Evolutionary conservation across 2,113 vertebrate genomes (phyloP).

Genomic region (Neoarius graeffei): DNA sequence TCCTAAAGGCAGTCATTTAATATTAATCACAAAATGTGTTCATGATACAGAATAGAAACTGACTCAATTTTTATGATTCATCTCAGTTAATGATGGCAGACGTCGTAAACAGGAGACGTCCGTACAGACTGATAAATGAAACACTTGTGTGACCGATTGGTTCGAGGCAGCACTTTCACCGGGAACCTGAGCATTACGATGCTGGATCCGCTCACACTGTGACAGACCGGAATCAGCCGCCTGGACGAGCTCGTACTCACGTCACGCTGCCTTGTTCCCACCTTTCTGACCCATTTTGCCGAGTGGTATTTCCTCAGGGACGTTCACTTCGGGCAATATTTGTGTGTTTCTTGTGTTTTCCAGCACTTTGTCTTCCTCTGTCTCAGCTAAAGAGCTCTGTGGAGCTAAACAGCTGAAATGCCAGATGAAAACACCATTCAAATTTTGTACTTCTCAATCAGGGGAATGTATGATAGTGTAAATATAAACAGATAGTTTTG

Average conservation of each 20-base stretch:
- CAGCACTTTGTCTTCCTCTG: constrained; percentile 27
- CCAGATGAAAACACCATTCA: constrained; percentile 3
- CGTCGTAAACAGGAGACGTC: not conserved
- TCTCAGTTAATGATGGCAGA: not conserved
- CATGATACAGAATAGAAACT: not conserved
- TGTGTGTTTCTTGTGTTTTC: constrained; percentile 23
- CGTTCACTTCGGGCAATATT: constrained; percentile 25
- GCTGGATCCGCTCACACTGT: constrained; percentile 13
- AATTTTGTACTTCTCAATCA: constrained; percentile 20
- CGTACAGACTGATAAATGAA: not conserved
- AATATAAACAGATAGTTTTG: constrained; percentile 33
- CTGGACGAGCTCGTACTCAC: not conserved
- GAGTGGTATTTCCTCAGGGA: constrained; percentile 44
- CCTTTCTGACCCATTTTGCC: not conserved
- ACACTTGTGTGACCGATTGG: not conserved
- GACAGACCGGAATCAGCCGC: not conserved
- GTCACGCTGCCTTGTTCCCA: constrained; percentile 1
- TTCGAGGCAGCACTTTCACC: not conserved
- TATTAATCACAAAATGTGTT: not conserved
- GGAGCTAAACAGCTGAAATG: constrained; percentile 23
- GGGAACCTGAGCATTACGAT: not conserved
- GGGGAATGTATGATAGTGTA: constrained; percentile 43
- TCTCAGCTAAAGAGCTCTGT: constrained; percentile 6
- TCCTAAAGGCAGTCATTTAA: not conserved
- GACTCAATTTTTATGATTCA: not conserved